Evolutionary conservation across 2,888 invertebrate species (phyloP).

Genomic region (Malacosoma neustria): DNA sequence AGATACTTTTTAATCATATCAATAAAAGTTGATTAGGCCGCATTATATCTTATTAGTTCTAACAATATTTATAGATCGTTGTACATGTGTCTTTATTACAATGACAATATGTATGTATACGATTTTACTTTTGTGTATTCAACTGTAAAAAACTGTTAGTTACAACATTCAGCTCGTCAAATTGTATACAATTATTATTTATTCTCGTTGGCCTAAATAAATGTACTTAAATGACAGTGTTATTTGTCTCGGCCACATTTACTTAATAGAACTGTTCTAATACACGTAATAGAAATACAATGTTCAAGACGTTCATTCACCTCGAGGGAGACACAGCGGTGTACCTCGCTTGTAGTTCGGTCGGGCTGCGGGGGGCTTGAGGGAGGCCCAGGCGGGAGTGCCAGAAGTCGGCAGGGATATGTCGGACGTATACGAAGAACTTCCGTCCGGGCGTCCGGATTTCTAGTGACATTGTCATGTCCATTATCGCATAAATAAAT

Average conservation of each 20-base stretch:
- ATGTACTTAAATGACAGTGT: background rate
- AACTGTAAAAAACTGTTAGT: too few species aligned
- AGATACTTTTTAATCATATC: too few species aligned
- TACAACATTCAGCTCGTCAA: too few species aligned
- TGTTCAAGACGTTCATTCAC: conserved; percentile 51
- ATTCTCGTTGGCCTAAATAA: too few species aligned
- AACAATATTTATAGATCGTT: too few species aligned
- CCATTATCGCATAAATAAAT: background rate
- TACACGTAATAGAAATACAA: conserved; percentile 37
- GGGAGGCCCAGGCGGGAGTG: conserved; percentile 16
- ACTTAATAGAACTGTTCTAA: conserved; percentile 19
- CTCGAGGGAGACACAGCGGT: conserved; percentile 24
- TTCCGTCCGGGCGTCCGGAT: background rate
- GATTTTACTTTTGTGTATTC: too few species aligned
- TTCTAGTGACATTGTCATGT: background rate
- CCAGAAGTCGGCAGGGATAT: conserved; percentile 3
- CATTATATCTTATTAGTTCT: too few species aligned
- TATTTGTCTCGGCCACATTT: conserved; percentile 5
- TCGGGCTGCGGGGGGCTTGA: conserved; percentile 9
- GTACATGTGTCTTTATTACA: too few species aligned
- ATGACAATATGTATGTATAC: too few species aligned
- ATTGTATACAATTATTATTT: too few species aligned
- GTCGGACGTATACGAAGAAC: conserved; percentile 4
- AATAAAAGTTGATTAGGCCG: too few species aligned
- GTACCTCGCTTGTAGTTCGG: conserved; percentile 1